These are phyloP conservation scores for Brachionus sp. DNA, from an alignment of 1,140 invertebrate species.

Conservation along the genomic window DNA sequence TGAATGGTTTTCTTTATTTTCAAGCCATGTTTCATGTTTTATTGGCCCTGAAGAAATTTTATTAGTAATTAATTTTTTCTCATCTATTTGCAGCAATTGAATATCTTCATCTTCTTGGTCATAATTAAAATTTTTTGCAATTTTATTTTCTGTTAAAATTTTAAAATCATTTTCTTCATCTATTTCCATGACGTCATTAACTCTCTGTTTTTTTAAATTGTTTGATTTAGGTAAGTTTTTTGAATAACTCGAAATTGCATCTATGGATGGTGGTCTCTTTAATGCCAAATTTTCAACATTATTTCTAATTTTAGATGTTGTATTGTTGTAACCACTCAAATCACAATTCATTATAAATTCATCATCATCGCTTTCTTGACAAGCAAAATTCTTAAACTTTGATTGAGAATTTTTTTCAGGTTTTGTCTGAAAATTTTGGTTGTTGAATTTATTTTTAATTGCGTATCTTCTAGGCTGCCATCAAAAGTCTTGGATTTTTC, in stretches of 20 bases:
- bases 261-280: not conserved
- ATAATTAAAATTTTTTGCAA: not conserved
- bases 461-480: not conserved
- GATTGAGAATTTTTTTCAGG: not conserved
- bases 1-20: not conserved
- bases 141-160: not conserved
- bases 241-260: not conserved
- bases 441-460: not conserved
- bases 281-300: not conserved
- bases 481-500: constrained; percentile 20
- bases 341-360: not conserved
- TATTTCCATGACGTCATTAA: not conserved
- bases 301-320: not conserved
- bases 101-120: not conserved
- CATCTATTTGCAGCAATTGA: not conserved
- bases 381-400: not conserved
- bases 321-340: not conserved
- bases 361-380: not conserved
- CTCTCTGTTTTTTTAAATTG: constrained; percentile 10
- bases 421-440: not conserved
- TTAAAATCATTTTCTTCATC: not conserved
- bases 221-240: not conserved
- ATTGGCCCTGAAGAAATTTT: not conserved
- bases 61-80: not conserved
- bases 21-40: not conserved